Evolutionary conservation across 2,888 invertebrate genomes (phyloP).

Genomic region (Nomada fabriciana): DNA sequence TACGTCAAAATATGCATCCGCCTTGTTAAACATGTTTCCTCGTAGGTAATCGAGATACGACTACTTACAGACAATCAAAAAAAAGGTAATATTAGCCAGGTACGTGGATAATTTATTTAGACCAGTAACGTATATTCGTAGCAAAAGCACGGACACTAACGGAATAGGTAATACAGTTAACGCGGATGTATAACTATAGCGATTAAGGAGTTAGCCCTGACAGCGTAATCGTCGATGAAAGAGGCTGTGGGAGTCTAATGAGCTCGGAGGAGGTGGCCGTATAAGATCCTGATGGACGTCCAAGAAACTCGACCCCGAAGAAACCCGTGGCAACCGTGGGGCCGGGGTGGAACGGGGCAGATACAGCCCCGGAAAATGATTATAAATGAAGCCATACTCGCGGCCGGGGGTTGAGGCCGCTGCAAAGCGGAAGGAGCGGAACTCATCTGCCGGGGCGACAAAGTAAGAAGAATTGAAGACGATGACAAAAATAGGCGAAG

Average conservation of each 20-base stretch:
- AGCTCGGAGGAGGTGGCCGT: constrained; percentile 55
- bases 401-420: constrained; percentile 64
- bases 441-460: constrained; percentile 78
- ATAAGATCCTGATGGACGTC: constrained; percentile 63
- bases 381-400: constrained; percentile 83
- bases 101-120: constrained; percentile 14
- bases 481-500: constrained; percentile 83
- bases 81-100: too few relatives aligned
- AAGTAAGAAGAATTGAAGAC: constrained; percentile 83
- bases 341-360: constrained; percentile 49
- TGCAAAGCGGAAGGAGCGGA: constrained; percentile 66
- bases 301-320: constrained; percentile 56
- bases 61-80: too few relatives aligned
- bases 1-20: too few relatives aligned
- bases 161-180: constrained; percentile 25
- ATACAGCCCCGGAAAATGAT: constrained; percentile 81
- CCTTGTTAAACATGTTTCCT: too few relatives aligned
- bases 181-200: constrained; percentile 30
- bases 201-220: constrained; percentile 54
- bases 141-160: neutral
- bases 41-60: too few relatives aligned
- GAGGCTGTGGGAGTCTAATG: constrained; percentile 56
- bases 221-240: constrained; percentile 40
- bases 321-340: constrained; percentile 14
- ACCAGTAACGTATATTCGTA: constrained; percentile 29